Percentiles rank a stretch among this genome's conserved stretches.
Conservation (phyloP, 2,797 vertebrate genomes). For the Xenentodon cancila region DNA sequence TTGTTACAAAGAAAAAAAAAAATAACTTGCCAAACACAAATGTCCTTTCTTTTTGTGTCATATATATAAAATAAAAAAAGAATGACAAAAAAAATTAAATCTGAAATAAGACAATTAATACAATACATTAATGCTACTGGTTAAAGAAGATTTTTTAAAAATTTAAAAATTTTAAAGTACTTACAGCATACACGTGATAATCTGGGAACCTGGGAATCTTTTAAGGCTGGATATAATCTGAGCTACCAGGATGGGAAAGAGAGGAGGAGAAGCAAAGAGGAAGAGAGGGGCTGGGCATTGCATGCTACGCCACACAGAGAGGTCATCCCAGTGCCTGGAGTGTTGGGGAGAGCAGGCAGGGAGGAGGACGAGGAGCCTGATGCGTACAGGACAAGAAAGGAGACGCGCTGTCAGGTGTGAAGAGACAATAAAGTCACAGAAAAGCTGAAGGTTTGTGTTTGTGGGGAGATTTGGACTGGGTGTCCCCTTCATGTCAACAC, state of each 20-base stretch:
- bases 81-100: no score
- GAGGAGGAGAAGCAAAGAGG: slow-evolving; percentile 10
- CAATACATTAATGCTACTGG: no score
- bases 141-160: no score
- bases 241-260: slow-evolving; percentile 10
- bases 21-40: no score
- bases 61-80: no score
- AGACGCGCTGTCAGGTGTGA: slow-evolving; percentile 32
- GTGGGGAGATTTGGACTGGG: background rate
- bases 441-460: background rate
- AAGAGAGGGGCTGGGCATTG: slow-evolving; percentile 16
- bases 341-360: background rate
- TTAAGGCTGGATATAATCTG: slow-evolving; percentile 51
- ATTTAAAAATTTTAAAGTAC: no score
- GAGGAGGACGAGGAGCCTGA: background rate
- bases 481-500: slow-evolving; percentile 33
- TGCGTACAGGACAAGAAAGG: background rate
- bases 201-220: slow-evolving; percentile 35
- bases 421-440: slow-evolving; percentile 12
- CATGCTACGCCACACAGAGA: slow-evolving; percentile 58
- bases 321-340: slow-evolving; percentile 58
- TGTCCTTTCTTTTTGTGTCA: no score
- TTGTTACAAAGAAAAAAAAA: no score
- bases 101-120: no score
- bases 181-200: no score